Percentiles rank a stretch among this genome's conserved stretches.
Conservation (phyloP, 2,797 vertebrate species). For the Nannoperca australis region DNA sequence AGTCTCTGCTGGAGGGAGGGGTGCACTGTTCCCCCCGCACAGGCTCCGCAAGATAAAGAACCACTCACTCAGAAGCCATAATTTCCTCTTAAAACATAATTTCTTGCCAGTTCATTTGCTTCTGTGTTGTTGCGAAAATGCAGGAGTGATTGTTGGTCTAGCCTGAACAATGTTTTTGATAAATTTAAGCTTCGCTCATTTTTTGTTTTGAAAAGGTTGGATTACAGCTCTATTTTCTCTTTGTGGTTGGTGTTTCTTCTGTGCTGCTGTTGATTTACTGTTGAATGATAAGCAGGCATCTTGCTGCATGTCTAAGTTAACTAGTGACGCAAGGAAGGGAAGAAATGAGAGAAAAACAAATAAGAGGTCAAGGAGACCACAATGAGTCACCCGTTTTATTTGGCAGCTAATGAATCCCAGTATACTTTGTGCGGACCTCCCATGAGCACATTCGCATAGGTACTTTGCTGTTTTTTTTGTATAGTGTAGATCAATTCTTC, state of each 20-base stretch:
- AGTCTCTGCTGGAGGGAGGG: conserved; percentile 68
- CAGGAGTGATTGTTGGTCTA: conserved; percentile 63
- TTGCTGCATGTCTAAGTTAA: conserved; percentile 65
- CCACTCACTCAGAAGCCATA: conserved; percentile 72
- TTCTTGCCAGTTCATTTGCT: conserved; percentile 75
- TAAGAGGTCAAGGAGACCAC: conserved; percentile 80
- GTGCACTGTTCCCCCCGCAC: conserved; percentile 37
- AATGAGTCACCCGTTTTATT: conserved; percentile 78
- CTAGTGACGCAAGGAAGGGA: conserved; percentile 66
- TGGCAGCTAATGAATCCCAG: conserved; percentile 82
- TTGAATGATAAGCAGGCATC: conserved; percentile 72
- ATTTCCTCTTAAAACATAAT: conserved; percentile 79
- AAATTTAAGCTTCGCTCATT: conserved; percentile 69
- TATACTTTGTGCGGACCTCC: conserved; percentile 70
- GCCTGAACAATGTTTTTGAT: conserved; percentile 57
- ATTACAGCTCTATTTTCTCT: conserved; percentile 69
- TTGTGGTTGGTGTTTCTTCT: conserved; percentile 50
- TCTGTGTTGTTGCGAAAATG: conserved; percentile 64
- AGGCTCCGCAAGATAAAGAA: conserved; percentile 67
- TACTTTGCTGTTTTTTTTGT: conserved; percentile 48
- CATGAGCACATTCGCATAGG: conserved; percentile 58
- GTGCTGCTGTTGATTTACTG: conserved; percentile 53
- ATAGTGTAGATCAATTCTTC: conserved; percentile 28
- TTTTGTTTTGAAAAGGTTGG: conserved; percentile 69
- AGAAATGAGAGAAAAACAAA: conserved; percentile 83